Percentiles rank a stretch among this genome's conserved stretches.
phyloP scores from a whole-genome alignment of 2,113 vertebrate species.

The Syngnathus typhle region DNA sequence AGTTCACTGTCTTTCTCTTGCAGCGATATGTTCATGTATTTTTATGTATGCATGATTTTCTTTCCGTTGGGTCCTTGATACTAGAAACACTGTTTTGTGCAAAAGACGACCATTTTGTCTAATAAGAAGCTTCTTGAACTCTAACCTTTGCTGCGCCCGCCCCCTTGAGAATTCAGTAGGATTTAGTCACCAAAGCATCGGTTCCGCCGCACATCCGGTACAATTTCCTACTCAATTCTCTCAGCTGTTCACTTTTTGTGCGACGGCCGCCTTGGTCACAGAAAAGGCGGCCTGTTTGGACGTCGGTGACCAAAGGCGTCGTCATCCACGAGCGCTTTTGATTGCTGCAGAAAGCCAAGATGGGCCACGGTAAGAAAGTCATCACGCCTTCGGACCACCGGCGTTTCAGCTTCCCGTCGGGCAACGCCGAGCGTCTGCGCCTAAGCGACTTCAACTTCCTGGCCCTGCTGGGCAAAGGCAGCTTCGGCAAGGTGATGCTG shows the following conservation, averaged over 20 bases:
- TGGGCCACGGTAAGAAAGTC: slow-evolving; percentile 91
- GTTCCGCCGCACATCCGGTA: too few relatives aligned
- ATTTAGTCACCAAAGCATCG: not conserved
- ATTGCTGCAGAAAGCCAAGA: slow-evolving; percentile 86
- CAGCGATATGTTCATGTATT: too few relatives aligned
- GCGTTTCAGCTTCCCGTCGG: slow-evolving; percentile 77
- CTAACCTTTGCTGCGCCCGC: not conserved
- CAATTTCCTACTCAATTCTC: not conserved
- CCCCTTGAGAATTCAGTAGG: not conserved
- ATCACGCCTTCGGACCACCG: slow-evolving; percentile 85
- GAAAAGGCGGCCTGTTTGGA: not conserved
- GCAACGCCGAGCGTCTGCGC: slow-evolving; percentile 85
- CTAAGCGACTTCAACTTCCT: slow-evolving; percentile 94
- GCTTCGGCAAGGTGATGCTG: slow-evolving; percentile 98
- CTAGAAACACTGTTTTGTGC: not conserved
- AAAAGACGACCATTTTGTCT: not conserved
- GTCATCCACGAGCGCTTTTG: slow-evolving; percentile 2
- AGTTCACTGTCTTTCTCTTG: too few relatives aligned
- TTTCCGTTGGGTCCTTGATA: too few relatives aligned
- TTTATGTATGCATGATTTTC: too few relatives aligned
- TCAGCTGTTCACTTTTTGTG: not conserved
- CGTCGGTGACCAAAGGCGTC: not conserved
- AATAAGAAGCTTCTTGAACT: not conserved
- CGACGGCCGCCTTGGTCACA: not conserved
- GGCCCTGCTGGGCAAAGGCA: slow-evolving; percentile 94